Percentiles rank a stretch among this genome's conserved stretches.
Evolutionary conservation across 2,797 vertebrate species (phyloP).

Genomic region (Esox lucius): DNA sequence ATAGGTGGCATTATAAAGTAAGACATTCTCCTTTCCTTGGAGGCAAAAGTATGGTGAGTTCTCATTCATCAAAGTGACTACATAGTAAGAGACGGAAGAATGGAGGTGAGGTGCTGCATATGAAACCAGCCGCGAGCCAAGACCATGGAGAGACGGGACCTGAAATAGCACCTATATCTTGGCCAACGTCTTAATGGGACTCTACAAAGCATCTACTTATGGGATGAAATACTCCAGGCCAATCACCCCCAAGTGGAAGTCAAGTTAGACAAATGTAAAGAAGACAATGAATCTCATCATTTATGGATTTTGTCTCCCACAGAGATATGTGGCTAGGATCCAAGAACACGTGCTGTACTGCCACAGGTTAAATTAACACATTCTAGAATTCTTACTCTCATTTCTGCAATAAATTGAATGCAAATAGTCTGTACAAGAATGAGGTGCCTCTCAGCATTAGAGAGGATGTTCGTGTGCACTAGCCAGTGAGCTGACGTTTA

Average conservation of each 20-base stretch:
- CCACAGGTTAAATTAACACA: too few relatives aligned
- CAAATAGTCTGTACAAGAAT: too few relatives aligned
- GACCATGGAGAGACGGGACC: background rate
- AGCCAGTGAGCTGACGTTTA: too few relatives aligned
- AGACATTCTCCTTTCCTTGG: background rate
- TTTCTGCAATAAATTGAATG: too few relatives aligned
- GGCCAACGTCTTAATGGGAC: background rate
- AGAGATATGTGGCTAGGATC: too few relatives aligned
- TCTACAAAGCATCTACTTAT: background rate
- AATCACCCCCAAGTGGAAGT: background rate
- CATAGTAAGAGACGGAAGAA: conserved; percentile 10
- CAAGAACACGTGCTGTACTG: too few relatives aligned
- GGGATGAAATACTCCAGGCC: background rate
- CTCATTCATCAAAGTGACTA: conserved; percentile 32
- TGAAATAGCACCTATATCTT: background rate
- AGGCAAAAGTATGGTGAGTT: conserved; percentile 4
- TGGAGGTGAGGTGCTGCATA: background rate
- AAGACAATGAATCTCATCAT: too few relatives aligned
- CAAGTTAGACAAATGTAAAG: too few relatives aligned
- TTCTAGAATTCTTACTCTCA: too few relatives aligned
- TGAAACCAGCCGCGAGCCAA: conserved; percentile 1
- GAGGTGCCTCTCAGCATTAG: too few relatives aligned
- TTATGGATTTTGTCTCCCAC: too few relatives aligned
- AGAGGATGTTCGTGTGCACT: too few relatives aligned
- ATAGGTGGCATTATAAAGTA: background rate